Conservation (phyloP, 2,797 vertebrate genomes). For the Microctenopoma lineatum region DNA sequence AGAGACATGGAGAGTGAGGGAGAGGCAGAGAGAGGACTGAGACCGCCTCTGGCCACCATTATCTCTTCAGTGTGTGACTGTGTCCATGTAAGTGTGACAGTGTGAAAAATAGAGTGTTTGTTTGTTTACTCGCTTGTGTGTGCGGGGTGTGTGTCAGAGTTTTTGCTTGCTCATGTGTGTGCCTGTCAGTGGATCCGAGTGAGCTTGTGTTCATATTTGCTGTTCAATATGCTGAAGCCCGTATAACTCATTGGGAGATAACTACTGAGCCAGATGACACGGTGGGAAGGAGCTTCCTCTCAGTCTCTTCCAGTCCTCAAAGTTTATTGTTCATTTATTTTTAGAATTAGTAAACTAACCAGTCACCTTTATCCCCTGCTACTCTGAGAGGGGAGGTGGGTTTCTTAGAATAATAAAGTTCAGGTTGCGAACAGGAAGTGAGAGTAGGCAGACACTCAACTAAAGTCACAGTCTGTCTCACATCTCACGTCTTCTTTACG, state of each 20-base stretch:
- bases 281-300: constrained; percentile 46
- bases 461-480: too few species aligned
- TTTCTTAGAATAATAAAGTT: constrained; percentile 23
- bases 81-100: constrained; percentile 79
- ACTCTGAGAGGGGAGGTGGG: not conserved
- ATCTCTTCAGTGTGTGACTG: constrained; percentile 79
- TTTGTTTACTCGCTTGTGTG: constrained; percentile 65
- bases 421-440: not conserved
- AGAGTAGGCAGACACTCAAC: not conserved
- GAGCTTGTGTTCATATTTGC: constrained; percentile 68
- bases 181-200: constrained; percentile 63
- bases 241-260: constrained; percentile 71
- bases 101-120: constrained; percentile 77
- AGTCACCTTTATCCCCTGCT: not conserved
- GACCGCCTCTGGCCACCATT: constrained; percentile 81
- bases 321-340: constrained; percentile 16
- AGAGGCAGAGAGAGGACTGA: constrained; percentile 43
- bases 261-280: constrained; percentile 71
- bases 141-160: constrained; percentile 18
- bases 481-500: not conserved
- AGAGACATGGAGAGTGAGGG: constrained; percentile 55
- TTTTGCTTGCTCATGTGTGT: constrained; percentile 59
- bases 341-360: constrained; percentile 37
- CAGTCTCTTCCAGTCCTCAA: constrained; percentile 37
- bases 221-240: constrained; percentile 75